phyloP scores from a whole-genome alignment of 2,888 invertebrate genomes.

The Hartigia nigra region DNA sequence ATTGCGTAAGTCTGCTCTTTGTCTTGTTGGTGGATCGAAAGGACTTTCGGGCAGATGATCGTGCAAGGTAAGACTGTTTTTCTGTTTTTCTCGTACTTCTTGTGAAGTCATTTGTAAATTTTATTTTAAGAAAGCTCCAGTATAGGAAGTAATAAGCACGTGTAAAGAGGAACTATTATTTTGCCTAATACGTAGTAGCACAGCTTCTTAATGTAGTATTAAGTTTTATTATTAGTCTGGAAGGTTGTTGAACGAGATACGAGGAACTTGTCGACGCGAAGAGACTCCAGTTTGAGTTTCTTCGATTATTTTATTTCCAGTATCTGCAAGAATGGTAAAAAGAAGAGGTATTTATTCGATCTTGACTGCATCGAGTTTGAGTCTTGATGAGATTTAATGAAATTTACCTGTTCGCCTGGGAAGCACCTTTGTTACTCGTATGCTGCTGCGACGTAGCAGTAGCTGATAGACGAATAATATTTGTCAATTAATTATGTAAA shows the following conservation, averaged over 20 bases:
- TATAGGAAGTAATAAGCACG: constrained; percentile 10
- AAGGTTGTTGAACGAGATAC: not conserved
- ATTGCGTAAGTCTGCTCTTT: too few relatives aligned
- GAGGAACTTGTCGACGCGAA: constrained; percentile 18
- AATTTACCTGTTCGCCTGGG: constrained; percentile 17
- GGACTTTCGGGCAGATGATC: not conserved
- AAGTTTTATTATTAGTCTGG: constrained; percentile 3
- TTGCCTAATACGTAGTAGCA: constrained; percentile 7
- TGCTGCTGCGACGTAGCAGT: constrained; percentile 16
- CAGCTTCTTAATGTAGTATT: constrained; percentile 10
- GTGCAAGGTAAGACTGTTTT: not conserved
- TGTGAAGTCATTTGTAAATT: not conserved
- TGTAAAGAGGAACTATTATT: constrained; percentile 19
- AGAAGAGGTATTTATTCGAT: not conserved
- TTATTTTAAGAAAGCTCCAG: constrained; percentile 7
- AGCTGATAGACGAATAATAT: constrained; percentile 1
- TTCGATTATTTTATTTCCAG: constrained; percentile 13
- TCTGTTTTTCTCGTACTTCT: not conserved
- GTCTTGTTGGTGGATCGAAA: not conserved
- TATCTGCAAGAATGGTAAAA: constrained; percentile 11
- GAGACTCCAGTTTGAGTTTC: not conserved
- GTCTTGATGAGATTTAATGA: not conserved
- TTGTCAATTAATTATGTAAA: not conserved
- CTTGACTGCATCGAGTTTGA: not conserved
- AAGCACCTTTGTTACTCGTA: constrained; percentile 16